phyloP scores from a whole-genome alignment of 2,113 vertebrate species.

The Aegypius monachus region DNA sequence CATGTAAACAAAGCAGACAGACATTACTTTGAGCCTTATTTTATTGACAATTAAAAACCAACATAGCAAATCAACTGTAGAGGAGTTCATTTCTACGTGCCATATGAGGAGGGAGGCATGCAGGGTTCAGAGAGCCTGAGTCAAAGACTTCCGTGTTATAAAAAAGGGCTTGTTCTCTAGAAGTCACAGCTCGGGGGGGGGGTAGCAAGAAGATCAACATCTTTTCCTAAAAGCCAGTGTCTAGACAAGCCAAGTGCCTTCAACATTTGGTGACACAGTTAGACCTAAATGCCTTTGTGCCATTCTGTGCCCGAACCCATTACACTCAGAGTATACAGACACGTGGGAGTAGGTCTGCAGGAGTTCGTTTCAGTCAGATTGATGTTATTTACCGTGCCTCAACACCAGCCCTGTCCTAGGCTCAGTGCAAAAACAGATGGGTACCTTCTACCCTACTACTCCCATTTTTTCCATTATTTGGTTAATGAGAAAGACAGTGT shows the following conservation, averaged over 20 bases:
- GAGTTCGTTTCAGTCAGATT: background rate
- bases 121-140: background rate
- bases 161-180: background rate
- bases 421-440: background rate
- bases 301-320: background rate
- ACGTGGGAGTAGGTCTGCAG: background rate
- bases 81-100: background rate
- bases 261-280: background rate
- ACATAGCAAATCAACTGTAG: background rate
- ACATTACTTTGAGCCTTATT: background rate
- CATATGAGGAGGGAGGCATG: background rate
- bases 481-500: background rate
- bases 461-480: background rate
- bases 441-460: background rate
- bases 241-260: background rate
- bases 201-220: background rate
- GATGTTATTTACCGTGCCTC: background rate
- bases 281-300: background rate
- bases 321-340: background rate
- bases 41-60: background rate
- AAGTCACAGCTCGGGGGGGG: background rate
- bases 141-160: background rate
- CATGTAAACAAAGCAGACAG: background rate
- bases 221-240: background rate
- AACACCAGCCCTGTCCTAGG: background rate